A percentile compares a stretch with the other conserved stretches of the same genome.
phyloP scores from a whole-genome alignment of 1,140 invertebrate species.

The Plodia interpunctella region DNA sequence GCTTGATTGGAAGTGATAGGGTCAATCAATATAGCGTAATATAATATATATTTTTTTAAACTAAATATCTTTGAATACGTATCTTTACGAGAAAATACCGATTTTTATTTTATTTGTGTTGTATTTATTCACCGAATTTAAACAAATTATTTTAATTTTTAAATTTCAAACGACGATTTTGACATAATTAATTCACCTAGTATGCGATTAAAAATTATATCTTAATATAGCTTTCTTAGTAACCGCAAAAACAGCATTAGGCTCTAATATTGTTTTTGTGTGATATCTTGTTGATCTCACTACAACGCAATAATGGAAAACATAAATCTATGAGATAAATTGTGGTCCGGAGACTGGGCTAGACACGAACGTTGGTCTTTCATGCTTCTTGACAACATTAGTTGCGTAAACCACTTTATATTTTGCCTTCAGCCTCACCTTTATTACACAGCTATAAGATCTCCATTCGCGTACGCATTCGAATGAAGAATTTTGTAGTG shows the following conservation, averaged over 20 bases:
- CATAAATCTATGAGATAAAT: constrained; percentile 50
- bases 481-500: background rate
- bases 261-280: background rate
- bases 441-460: constrained; percentile 20
- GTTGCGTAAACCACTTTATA: constrained; percentile 22
- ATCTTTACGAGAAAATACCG: no score
- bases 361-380: constrained; percentile 33
- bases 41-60: no score
- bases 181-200: no score
- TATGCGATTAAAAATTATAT: no score
- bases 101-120: no score
- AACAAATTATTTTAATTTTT: no score
- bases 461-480: constrained; percentile 12
- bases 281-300: background rate
- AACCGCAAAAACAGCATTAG: background rate
- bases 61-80: no score
- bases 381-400: constrained; percentile 44
- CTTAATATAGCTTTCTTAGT: no score
- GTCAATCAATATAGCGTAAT: no score
- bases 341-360: constrained; percentile 37
- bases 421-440: constrained; percentile 6
- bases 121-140: no score
- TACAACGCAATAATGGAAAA: constrained; percentile 33
- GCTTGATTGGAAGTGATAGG: no score
- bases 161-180: no score